These are phyloP conservation scores for Mustela lutreola DNA, from an alignment of 2,113 vertebrate genomes.

Conservation along the genomic window DNA sequence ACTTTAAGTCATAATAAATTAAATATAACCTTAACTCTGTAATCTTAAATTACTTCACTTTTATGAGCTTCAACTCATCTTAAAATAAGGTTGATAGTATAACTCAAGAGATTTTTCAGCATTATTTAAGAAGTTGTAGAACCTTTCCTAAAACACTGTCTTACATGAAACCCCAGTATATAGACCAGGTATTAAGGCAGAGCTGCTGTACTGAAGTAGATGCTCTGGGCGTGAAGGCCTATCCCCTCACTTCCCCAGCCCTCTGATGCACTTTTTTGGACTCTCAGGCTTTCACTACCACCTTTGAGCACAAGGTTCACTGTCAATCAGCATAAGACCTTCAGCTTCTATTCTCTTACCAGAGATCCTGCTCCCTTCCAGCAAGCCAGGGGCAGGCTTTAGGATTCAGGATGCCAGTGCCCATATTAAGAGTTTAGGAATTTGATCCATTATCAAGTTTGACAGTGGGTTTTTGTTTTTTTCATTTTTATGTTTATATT, in stretches of 20 bases:
- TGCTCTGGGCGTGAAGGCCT: not conserved
- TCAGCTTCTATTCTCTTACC: not conserved
- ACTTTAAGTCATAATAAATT: not conserved
- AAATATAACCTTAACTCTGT: constrained; percentile 20
- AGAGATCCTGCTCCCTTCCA: not conserved
- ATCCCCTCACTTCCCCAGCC: not conserved
- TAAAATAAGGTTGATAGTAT: not conserved
- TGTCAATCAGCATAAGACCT: not conserved
- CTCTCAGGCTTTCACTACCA: not conserved
- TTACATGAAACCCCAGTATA: not conserved
- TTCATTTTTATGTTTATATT: not conserved
- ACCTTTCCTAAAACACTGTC: not conserved
- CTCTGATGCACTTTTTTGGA: not conserved
- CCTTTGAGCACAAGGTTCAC: not conserved
- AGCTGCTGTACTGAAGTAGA: not conserved
- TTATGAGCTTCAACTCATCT: constrained; percentile 20
- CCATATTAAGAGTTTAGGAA: not conserved
- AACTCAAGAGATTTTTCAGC: not conserved
- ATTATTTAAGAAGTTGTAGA: not conserved
- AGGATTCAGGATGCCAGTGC: not conserved
- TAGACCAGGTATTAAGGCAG: not conserved
- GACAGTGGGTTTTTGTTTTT: not conserved
- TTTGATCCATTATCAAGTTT: not conserved
- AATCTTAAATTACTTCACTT: constrained; percentile 16
- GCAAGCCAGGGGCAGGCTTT: not conserved